A percentile compares a stretch with the other conserved stretches of the same genome.
phyloP scores from a whole-genome alignment of 2,797 vertebrate genomes.

The Austrolebias charrua region DNA sequence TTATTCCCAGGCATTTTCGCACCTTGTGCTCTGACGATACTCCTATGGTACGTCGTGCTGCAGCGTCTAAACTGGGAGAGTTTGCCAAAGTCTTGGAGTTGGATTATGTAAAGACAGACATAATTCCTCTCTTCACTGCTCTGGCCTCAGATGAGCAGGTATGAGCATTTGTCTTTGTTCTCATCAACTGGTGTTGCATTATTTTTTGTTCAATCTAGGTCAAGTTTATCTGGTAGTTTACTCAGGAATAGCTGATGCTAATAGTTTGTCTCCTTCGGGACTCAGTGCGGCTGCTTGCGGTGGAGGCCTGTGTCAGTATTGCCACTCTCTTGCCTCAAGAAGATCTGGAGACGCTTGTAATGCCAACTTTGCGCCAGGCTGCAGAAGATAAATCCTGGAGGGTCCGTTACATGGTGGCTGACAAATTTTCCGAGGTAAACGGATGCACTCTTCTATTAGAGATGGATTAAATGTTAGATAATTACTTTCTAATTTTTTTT shows the following conservation, averaged over 20 bases:
- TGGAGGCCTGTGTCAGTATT: conserved; percentile 90
- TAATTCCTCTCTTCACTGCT: conserved; percentile 87
- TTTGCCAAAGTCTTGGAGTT: conserved; percentile 88
- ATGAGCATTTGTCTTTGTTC: conserved; percentile 6
- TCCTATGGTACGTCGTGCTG: conserved; percentile 87
- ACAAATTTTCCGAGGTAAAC: conserved; percentile 87
- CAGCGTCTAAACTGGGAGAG: conserved; percentile 86
- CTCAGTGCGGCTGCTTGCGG: conserved; percentile 88
- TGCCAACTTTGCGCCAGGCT: conserved; percentile 87
- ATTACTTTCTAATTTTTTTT: too few relatives aligned
- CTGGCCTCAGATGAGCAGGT: conserved; percentile 89
- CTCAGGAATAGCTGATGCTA: not conserved
- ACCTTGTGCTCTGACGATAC: conserved; percentile 88
- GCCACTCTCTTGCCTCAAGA: conserved; percentile 87
- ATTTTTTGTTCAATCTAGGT: too few relatives aligned
- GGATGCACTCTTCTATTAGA: not conserved
- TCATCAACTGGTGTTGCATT: too few relatives aligned
- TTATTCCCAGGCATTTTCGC: conserved; percentile 81
- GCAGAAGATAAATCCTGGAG: conserved; percentile 89
- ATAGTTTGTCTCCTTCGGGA: conserved; percentile 68
- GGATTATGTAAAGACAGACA: conserved; percentile 88
- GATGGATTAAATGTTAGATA: too few relatives aligned
- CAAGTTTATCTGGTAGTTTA: not conserved
- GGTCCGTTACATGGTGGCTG: conserved; percentile 89
- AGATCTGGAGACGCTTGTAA: conserved; percentile 87